phyloP scores from a whole-genome alignment of 2,113 vertebrate species.

The Malurus alboscapulatus region DNA sequence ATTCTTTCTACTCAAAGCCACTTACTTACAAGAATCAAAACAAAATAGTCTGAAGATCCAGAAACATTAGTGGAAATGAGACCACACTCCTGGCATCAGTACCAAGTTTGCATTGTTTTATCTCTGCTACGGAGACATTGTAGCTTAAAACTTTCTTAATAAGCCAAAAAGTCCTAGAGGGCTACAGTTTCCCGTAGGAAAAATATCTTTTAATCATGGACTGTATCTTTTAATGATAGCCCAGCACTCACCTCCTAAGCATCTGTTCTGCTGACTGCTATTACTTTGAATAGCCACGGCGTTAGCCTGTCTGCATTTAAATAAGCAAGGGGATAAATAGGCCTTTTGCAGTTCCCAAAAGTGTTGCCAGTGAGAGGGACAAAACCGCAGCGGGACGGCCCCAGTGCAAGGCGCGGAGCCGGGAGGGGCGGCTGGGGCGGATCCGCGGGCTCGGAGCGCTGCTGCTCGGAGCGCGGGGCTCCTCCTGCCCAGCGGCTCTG shows the following conservation, averaged over 20 bases:
- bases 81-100: neutral
- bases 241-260: neutral
- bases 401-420: neutral
- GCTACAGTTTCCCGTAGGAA: neutral
- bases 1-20: neutral
- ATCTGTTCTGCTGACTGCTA: neutral
- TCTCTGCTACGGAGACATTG: neutral
- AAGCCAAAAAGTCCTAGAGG: neutral
- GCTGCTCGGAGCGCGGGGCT: accelerated
- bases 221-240: neutral
- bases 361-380: neutral
- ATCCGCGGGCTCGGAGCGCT: neutral
- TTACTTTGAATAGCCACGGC: neutral
- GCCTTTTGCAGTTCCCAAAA: neutral
- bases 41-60: neutral
- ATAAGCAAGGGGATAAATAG: neutral
- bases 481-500: accelerated
- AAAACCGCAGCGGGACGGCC: accelerated
- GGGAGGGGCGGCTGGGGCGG: neutral
- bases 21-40: neutral
- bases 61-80: neutral
- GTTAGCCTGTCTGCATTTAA: neutral
- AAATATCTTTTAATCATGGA: neutral
- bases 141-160: conserved; percentile 10
- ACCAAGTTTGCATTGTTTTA: neutral